phyloP scores from a whole-genome alignment of 1,140 invertebrate species.

The Drusus annulatus region DNA sequence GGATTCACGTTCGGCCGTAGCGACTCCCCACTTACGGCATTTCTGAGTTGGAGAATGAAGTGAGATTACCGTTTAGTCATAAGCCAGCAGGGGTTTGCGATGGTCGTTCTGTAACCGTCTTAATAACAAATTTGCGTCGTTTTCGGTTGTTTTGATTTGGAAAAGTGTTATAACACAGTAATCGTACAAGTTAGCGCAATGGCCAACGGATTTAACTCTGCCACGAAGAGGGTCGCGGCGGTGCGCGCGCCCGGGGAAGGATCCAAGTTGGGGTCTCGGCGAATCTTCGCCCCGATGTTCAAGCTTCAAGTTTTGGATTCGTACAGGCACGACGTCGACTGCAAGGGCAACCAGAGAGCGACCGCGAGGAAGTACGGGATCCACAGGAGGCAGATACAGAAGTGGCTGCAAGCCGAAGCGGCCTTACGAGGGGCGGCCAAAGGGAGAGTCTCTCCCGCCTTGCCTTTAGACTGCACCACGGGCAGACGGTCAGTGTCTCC shows the following conservation, averaged over 20 bases:
- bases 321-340: constrained; percentile 86
- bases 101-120: constrained; percentile 44
- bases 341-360: constrained; percentile 87
- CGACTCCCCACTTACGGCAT: constrained; percentile 53
- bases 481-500: constrained; percentile 59
- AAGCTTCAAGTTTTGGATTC: constrained; percentile 89
- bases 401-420: constrained; percentile 88
- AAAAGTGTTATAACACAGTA: constrained; percentile 38
- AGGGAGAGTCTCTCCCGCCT: constrained; percentile 63
- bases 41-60: constrained; percentile 53
- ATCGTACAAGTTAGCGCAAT: constrained; percentile 54
- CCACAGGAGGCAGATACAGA: constrained; percentile 88
- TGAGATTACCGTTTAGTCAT: constrained; percentile 56
- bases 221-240: constrained; percentile 60
- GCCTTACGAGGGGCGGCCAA: constrained; percentile 79
- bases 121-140: constrained; percentile 17
- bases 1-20: background rate
- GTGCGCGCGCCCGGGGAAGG: constrained; percentile 67
- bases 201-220: constrained; percentile 58
- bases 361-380: constrained; percentile 91
- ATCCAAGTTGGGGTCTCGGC: constrained; percentile 79
- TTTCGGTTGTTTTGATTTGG: constrained; percentile 52
- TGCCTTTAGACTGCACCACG: constrained; percentile 66
- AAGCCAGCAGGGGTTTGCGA: constrained; percentile 43
- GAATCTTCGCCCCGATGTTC: constrained; percentile 88